A percentile compares a stretch with the other conserved stretches of the same genome.
Evolutionary conservation across 2,113 vertebrate species (phyloP).

Genomic region (Vicugna pacos): DNA sequence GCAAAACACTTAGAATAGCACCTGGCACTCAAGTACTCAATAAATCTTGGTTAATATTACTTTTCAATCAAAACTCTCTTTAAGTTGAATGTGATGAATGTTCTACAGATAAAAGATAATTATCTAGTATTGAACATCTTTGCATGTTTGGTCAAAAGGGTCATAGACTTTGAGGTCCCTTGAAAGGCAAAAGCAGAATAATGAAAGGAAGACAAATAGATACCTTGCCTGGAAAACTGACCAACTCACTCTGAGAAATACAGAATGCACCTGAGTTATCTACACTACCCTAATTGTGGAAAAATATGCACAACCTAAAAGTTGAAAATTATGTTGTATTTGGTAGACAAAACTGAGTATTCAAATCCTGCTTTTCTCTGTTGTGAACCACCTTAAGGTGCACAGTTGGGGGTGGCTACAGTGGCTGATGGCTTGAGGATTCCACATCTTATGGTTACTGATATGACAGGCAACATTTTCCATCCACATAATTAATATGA

Average conservation of each 20-base stretch:
- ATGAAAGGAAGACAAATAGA: not conserved
- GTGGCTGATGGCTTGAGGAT: too few relatives aligned
- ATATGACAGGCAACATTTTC: too few relatives aligned
- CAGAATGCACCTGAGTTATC: not conserved
- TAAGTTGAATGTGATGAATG: not conserved
- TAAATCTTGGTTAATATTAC: not conserved
- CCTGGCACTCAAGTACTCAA: not conserved
- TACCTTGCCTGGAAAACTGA: not conserved
- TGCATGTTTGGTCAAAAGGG: not conserved
- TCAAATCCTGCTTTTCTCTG: too few relatives aligned
- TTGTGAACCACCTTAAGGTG: too few relatives aligned
- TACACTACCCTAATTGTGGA: not conserved
- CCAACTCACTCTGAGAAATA: not conserved
- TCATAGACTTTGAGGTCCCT: not conserved
- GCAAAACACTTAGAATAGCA: not conserved
- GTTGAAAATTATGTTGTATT: too few relatives aligned
- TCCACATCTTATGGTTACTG: too few relatives aligned
- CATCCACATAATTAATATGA: not conserved
- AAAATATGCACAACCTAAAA: too few relatives aligned
- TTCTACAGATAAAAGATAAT: slow-evolving; percentile 14
- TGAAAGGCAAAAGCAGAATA: slow-evolving; percentile 23
- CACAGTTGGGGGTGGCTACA: too few relatives aligned
- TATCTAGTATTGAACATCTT: not conserved
- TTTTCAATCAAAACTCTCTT: slow-evolving; percentile 12
- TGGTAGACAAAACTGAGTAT: too few relatives aligned